Base-by-base conservation (phyloP, 2,888 invertebrate species). In the Callyntrura guangdongensis region DNA sequence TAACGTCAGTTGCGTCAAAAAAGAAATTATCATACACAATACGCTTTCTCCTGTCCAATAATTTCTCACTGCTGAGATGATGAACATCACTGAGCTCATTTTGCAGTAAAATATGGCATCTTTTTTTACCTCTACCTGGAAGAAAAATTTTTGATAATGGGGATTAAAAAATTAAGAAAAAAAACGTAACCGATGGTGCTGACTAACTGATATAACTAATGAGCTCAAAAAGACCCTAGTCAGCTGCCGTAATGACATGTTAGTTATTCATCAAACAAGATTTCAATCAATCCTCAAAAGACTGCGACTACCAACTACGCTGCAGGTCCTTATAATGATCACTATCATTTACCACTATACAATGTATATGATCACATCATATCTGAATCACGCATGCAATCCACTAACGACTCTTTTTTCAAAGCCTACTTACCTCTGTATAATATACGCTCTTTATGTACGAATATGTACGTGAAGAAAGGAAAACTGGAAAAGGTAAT, bases 231-330 rank as follows among this genome's bases (percentile, higher is more conserved):
- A 17, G 53, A 67, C 17, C 53, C 45, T 14, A 49, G 86, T 49
- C 86, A 86, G 79, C 79, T 86, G 86, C 79, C 79, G 53, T 79
- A 86, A 86, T 86, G 79, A 61, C 67, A 86, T 86, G 36, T 79
- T 86, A 81, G 53, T 64, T 79, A 67, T 53, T 79, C 79, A 67
- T 64, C 67, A 86, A 86, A 86, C 86, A 86, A 86, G 86, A 81
- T 79, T 86, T 81, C 79, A 86, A 86, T 86, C 86, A 79, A 59
- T 56, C 56, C 67, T 86, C 86, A 86, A 86, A 86, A 64, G 86
- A 81, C 67, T 86, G 86, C 86, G 86, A 86, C 79, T 53, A n/a
- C 17, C n/a, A 9, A n/a, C 61, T 67, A 53, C 20, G 27, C 86
- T 53, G 74, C 74, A 6, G 79, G 17, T 86, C 79, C 79, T 53